phyloP scores from a whole-genome alignment of 1,140 invertebrate species.

The Forficula auricularia region DNA sequence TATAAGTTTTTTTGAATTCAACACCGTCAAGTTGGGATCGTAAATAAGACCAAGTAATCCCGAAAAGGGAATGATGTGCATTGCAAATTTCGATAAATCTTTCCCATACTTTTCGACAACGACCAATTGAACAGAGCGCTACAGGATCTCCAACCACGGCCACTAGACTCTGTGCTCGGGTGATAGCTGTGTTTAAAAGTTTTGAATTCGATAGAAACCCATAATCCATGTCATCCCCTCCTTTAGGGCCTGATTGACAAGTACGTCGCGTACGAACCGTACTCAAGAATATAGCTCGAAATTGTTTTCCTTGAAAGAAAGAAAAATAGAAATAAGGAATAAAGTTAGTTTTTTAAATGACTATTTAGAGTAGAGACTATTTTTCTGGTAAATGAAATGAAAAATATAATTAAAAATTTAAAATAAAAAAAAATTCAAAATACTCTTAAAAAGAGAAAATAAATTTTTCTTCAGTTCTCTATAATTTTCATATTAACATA shows the following conservation, averaged over 20 bases:
- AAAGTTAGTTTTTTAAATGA: background rate
- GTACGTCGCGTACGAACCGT: conserved; percentile 63
- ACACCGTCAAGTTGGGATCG: conserved; percentile 49
- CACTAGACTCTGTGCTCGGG: conserved; percentile 69
- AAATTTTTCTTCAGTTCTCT: too few species aligned
- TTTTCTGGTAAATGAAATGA: too few species aligned
- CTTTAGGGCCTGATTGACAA: conserved; percentile 33
- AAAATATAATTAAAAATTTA: too few species aligned
- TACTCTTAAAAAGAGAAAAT: too few species aligned
- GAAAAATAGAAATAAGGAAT: background rate
- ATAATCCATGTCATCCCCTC: conserved; percentile 49
- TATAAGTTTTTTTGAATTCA: conserved; percentile 53
- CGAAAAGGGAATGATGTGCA: conserved; percentile 54
- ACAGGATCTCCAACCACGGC: conserved; percentile 77
- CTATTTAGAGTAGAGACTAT: conserved; percentile 2
- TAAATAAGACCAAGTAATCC: conserved; percentile 50
- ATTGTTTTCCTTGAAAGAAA: conserved; percentile 50
- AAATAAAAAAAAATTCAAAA: too few species aligned
- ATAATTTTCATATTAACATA: too few species aligned
- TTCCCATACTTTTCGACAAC: conserved; percentile 70
- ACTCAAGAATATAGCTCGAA: conserved; percentile 66
- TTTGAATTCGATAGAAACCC: conserved; percentile 75
- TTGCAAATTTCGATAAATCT: conserved; percentile 57
- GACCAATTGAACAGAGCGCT: conserved; percentile 63
- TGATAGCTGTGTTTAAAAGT: conserved; percentile 72